Evolutionary conservation across 2,888 invertebrate species (phyloP).

Genomic region (Euplagia quadripunctaria): DNA sequence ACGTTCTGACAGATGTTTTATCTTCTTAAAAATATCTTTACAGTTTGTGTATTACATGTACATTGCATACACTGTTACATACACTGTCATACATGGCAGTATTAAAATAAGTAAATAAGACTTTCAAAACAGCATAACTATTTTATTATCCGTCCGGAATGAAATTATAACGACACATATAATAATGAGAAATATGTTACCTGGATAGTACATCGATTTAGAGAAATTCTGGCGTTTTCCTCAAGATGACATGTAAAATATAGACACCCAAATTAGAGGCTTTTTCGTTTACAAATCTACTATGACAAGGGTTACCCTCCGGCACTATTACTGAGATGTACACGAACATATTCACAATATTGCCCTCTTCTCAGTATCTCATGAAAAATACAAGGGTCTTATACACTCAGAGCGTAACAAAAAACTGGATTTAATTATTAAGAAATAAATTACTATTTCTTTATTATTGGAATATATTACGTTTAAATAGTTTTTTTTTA

Average conservation of each 20-base stretch:
- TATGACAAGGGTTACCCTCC: constrained; percentile 78
- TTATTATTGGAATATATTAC: background rate
- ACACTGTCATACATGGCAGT: too few relatives aligned
- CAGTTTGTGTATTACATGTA: too few relatives aligned
- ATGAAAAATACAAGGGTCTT: constrained; percentile 39
- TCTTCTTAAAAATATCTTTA: too few relatives aligned
- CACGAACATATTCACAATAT: constrained; percentile 52
- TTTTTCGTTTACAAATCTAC: constrained; percentile 79
- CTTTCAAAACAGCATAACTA: too few relatives aligned
- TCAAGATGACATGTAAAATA: constrained; percentile 76
- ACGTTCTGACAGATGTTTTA: too few relatives aligned
- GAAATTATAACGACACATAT: background rate
- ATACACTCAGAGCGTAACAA: background rate
- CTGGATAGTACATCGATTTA: background rate
- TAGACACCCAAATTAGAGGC: constrained; percentile 78
- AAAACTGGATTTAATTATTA: background rate
- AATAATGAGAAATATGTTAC: background rate
- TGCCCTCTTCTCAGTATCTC: constrained; percentile 58
- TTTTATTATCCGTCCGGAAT: too few relatives aligned
- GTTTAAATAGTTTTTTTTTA: background rate
- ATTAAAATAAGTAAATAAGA: too few relatives aligned
- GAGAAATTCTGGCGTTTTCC: constrained; percentile 56
- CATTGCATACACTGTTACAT: too few relatives aligned
- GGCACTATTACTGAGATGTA: constrained; percentile 63
- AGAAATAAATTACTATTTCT: background rate